Evolutionary conservation across 1,140 invertebrate genomes (phyloP).

Genomic region (Plutomurus gul): DNA sequence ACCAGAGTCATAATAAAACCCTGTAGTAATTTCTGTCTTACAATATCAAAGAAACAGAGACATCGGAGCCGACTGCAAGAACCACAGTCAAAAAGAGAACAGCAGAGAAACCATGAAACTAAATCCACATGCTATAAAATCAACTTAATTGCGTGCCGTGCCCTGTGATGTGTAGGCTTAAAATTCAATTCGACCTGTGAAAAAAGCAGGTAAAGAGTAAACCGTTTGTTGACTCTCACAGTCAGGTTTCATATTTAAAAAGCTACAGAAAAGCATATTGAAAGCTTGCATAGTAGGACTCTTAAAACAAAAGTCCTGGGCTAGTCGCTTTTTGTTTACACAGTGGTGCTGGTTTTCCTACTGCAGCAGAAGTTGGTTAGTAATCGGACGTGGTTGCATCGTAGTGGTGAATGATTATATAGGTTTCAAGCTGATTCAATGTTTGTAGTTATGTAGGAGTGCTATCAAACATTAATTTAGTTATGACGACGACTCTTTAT

Average conservation of each 20-base stretch:
- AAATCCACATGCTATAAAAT: slow-evolving; percentile 25
- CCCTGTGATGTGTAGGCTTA: slow-evolving; percentile 22
- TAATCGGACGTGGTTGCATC: too few relatives aligned
- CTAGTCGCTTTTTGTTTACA: too few relatives aligned
- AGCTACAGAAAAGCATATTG: background rate
- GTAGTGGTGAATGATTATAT: too few relatives aligned
- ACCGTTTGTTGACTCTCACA: slow-evolving; percentile 10
- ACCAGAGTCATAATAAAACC: background rate
- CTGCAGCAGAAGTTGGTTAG: too few relatives aligned
- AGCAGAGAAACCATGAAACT: slow-evolving; percentile 21
- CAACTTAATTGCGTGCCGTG: slow-evolving; percentile 23
- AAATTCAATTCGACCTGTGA: slow-evolving; percentile 23
- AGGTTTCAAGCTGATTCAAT: background rate
- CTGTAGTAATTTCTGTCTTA: background rate
- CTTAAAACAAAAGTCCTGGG: too few relatives aligned
- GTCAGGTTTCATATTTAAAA: slow-evolving; percentile 25
- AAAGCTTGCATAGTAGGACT: too few relatives aligned
- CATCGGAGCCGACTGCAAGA: background rate
- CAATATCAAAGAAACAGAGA: slow-evolving; percentile 9
- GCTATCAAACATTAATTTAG: too few relatives aligned
- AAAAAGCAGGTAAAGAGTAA: slow-evolving; percentile 4
- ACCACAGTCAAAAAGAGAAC: background rate
- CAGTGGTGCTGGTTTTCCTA: too few relatives aligned
- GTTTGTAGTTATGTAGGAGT: background rate
- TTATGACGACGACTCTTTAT: too few relatives aligned